Base-by-base conservation (phyloP, 2,113 vertebrate genomes). In the Siphamia tubifer region DNA sequence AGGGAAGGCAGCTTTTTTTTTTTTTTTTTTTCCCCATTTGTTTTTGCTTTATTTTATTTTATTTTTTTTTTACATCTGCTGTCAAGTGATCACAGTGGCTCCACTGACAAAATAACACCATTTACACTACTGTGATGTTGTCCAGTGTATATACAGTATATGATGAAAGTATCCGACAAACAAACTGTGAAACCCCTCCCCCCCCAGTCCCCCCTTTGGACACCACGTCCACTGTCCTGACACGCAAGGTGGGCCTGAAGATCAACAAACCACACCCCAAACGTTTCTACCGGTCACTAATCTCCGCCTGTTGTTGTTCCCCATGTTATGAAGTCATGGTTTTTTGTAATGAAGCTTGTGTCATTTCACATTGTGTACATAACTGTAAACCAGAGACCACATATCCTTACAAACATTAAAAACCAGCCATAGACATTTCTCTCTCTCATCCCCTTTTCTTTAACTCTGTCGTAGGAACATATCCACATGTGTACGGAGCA, bases 61-160 rank as follows among this genome's bases (percentile, higher is more conserved):
- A n/a, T n/a, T n/a, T n/a, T n/a, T n/a, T n/a, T n/a, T n/a, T n/a
- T n/a, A n/a, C n/a, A n/a, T n/a, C n/a, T 78, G 55, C 58, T 52
- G 62, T 83, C 44, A 52, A 69, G 57, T 53, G 52, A 69, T 78
- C 78, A 55, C 81, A 79, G 79, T 60, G 64, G 51, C 74, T 77
- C 60, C 61, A 52, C 72, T 62, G 44, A 66, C 30, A 73, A 24
- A 72, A 53, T 32, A 58, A 68, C 81, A 70, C 57, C 68, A 75
- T 87, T 84, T 74, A 84, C 77, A 68, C 64, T 80, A 61, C 81
- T 87, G 86, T 90, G 78, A 87, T 71, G 54, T 86, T 78, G 74
- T 87, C 62, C 49, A 43, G 25, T 76, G 64, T 53, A 69, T 32
- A 48, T 1, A 17, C 23, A 24, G 45, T 48, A 53, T 54, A 55